Base-by-base conservation (phyloP, 2,113 vertebrate species). In the Dasypus novemcinctus region DNA sequence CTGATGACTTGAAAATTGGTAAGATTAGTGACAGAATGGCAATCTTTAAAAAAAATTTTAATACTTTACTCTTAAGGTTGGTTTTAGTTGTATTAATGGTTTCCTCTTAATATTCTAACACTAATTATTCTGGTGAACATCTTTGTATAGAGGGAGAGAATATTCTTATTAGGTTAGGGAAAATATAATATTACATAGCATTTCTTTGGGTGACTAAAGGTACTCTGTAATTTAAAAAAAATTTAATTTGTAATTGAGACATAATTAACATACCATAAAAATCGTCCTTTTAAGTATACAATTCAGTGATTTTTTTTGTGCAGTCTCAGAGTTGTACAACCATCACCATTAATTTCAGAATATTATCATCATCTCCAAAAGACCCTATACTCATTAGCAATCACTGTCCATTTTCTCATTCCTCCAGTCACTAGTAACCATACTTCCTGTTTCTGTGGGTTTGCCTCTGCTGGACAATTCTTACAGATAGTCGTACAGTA, bases 1-100 rank as follows among this genome's bases (percentile, higher is more conserved):
- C 95, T 86, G 98, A 98, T 29, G 99, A 99, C 88, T 98, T 99
- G 97, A 99, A 99, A 98, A 99, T 99, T 29, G 99, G 99, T 99
- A 98, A 99, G 99, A 91, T 29, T 69, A 41, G 12, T 90, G 54
- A 76, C 79, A 83, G 17, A 74, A 3, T 15, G 57, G 33, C 27
- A 15, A 10, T 91, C 38, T 92, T 96, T 43, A 95, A 74, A 90
- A 41, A 90, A 25, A 13, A 61, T 41, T 46, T 25, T 86, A 52
- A 25, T 82, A 72, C 88, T 41, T 76, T 91, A 61, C 46, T 92
- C 8, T 69, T 69, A 46, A 69, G 14, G 20, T 36, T 74, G 31
- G 36, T 66, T 89, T 92, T 74, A 71, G 33, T 88, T 87, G 2
- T 31, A 82, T 57, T 69, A 41, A 63, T 84, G 3, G 3, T 84